Conservation (phyloP, 2,113 vertebrate genomes). For the Machaerirhynchus nigripectus region DNA sequence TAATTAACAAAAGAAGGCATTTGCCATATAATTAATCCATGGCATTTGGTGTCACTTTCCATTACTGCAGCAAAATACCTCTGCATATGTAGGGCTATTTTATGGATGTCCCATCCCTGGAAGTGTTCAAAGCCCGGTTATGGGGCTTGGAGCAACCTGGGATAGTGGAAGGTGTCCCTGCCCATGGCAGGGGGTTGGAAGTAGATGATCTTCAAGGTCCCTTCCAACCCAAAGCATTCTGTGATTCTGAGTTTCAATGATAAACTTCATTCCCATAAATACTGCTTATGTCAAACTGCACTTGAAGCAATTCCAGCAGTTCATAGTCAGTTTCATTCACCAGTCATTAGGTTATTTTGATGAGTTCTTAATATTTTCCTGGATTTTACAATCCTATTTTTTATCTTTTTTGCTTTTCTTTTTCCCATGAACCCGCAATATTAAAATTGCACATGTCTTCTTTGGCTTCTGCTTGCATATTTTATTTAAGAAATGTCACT, state of each 20-base stretch:
- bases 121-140: background rate
- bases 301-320: background rate
- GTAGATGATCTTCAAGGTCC: background rate
- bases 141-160: background rate
- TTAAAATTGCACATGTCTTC: background rate
- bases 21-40: background rate
- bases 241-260: background rate
- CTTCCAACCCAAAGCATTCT: background rate
- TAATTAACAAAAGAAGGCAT: background rate
- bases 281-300: background rate
- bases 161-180: background rate
- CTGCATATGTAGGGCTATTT: background rate
- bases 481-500: background rate
- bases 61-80: background rate
- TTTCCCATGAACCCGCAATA: rapidly evolving
- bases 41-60: background rate
- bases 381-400: background rate
- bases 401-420: too few relatives aligned
- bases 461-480: background rate
- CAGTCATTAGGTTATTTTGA: background rate
- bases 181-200: background rate
- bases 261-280: background rate
- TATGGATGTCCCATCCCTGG: background rate
- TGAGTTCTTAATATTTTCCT: background rate
- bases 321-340: background rate